Base-by-base conservation (phyloP, 2,888 invertebrate species). In the Tholera decimalis region DNA sequence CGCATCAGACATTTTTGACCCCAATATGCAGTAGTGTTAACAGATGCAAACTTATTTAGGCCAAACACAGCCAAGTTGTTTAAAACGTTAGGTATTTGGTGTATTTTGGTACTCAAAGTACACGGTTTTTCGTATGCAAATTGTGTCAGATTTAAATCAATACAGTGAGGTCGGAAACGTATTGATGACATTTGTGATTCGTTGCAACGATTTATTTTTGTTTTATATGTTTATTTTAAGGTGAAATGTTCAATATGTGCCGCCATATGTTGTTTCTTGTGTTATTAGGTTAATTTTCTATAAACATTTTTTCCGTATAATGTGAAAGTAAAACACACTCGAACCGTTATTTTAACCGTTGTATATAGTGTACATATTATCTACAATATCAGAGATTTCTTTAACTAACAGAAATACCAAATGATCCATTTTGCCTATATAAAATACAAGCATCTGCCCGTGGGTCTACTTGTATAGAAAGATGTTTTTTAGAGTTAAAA, bases 31-130 rank as follows among this genome's bases (percentile, higher is more conserved):
- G 47, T 56, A 39, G 20, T 64, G 64, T 75, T 70, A 57, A 68
- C 83, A 72, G 83, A 84, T 85, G 80, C 84, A 88, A 61, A 66
- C 82, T 83, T 82, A 92, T 92, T 89, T 90, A 79, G 92, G 93
- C 92, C 93, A 89, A 79, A 89, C 85, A 87, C 86, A 88, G 87
- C 81, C 64, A 75, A 88, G 84, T 83, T 89, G 86, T 90, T 88
- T 82, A 72, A 77, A 71, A 82, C 67, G 83, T 86, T 79, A 78
- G 59, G 76, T 79, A 78, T 57, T 33, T 46, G 55, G 18, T 51
- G 61, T 77, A 80, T 79, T 80, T 78, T 13, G 43, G 78, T 65
- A 50, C 46, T 37, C 20, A 62, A 78, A 77, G 43, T 74, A 44
- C 43, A 44, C 46, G 41, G 26, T 70, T 66, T 71, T 80, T 79